Evolutionary conservation across 2,113 vertebrate species (phyloP), one percentile per base, ranked within the genome.

Genomic region (Ptychochromis oligacanthus): DNA sequence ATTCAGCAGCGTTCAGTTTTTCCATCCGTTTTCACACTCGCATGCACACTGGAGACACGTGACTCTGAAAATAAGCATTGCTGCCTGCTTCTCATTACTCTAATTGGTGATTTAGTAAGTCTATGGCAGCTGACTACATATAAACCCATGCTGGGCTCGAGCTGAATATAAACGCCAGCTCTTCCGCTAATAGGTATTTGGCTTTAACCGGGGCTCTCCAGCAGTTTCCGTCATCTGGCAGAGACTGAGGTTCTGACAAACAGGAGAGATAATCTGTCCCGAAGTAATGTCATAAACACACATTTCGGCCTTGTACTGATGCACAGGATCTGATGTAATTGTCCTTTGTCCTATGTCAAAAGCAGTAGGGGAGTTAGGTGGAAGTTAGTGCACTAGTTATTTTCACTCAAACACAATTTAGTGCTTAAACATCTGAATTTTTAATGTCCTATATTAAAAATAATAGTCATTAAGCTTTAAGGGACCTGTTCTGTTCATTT

Each of bases 91-190:
- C 83, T 88, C 75, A 79, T 90, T 90, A 80, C 55, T 36, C 70
- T 87, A 90, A 89, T 76, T 90, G 92, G 72, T 79, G 74, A 82
- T 83, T 86, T 82, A 85, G 77, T 77, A 55, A 86, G 85, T 84
- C 70, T 77, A 24, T 80, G 87, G 86, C 89, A 89, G 87, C 83
- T 77, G 82, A 81, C 72, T 78, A 70, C 75, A 80, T 46, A 80
- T 83, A 61, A 85, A 77, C 57, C 36, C 91, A 70, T 4, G 67
- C 79, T 86, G 80, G 34, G 75, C 62, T 82, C 60, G 1, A 65
- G 79, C 54, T 57, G 70, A 79, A 85, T 24, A 72, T 7, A 77
- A 89, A 88, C 11, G 38, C 81, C 55, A 74, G 78, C 75, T 87
- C 80, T 79, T 88, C 82, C 38, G 36, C 61, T 82, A 83, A 85